Evolutionary conservation across 2,797 vertebrate species (phyloP), one percentile per base, ranked within the genome.

Genomic region (Zalophus californianus): DNA sequence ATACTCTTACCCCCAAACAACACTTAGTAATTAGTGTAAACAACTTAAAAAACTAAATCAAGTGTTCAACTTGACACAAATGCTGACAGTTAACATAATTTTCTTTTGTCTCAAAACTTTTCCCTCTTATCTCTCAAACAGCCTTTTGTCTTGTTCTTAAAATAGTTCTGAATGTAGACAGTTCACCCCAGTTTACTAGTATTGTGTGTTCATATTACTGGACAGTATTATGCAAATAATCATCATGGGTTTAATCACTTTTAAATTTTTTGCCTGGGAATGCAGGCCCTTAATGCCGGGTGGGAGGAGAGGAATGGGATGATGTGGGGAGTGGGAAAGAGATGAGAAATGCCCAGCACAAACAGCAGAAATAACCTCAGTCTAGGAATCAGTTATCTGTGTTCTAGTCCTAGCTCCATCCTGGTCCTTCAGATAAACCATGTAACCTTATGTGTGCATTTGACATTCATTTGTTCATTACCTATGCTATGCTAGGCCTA

Each of bases 1-100:
- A 52, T 85, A 80, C 35, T 64, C 35, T 35, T 66, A 94, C 13
- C 21, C 64, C 78, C 54, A 93, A 94, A 96, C 32, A 94, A 78
- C 60, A 96, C 6, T 58, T 94, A 86, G 48, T 85, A 97, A 95
- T 92, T 95, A 92, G 72, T 93, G 32, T 90, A 95, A 97, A 85
- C 62, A 96, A 73, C 56, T 96, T 62, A 0, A 78, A 95, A 86
- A 97, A 94, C 85, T 96, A 90, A 89, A 91, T 79, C 29, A 86
- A 97, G 29, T 78, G 52, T 83, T 96, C 72, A 95, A 82, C 16
- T 80, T 97, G 66, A 64, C 13, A 93, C 35, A 91, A 93, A 90
- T 88, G 68, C 64, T 91, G 48, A 95, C 73, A 92, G 83, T 32
- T 95, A 83, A 96, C 4, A 87, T 85, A 86, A 32, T 94, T 96